These are phyloP conservation scores for Omphaloscelis lunosa DNA, from an alignment of 2,888 invertebrate species.

Conservation along the genomic window DNA sequence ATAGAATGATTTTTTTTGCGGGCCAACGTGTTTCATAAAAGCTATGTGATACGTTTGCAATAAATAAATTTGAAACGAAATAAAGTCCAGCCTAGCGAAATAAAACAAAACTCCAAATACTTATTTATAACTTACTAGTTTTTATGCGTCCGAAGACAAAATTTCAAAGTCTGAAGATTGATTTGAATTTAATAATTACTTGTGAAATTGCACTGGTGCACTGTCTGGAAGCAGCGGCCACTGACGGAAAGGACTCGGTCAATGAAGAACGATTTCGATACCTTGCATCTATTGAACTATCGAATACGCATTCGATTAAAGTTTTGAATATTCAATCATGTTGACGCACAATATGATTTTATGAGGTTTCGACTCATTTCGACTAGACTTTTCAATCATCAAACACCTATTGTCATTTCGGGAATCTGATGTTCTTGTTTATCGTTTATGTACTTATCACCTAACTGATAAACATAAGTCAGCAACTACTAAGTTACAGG, in stretches of 20 bases:
- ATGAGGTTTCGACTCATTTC: background rate
- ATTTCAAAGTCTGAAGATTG: background rate
- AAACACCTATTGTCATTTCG: background rate
- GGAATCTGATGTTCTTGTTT: background rate
- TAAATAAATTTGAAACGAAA: background rate
- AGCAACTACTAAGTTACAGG: too few relatives aligned
- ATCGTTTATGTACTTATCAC: background rate
- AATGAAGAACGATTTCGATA: conserved; percentile 3
- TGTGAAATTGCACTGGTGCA: conserved; percentile 17
- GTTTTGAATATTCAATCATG: background rate
- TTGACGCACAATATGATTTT: background rate
- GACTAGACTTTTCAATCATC: too few relatives aligned
- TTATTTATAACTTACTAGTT: conserved; percentile 21
- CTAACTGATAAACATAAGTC: background rate
- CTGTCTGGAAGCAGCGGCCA: conserved; percentile 1
- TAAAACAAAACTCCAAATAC: background rate
- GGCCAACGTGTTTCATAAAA: background rate
- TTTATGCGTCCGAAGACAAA: background rate
- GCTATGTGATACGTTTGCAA: background rate
- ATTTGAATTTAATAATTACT: background rate
- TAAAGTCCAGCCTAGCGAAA: background rate
- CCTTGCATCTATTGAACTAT: conserved; percentile 17
- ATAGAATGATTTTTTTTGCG: background rate
- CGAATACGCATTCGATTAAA: conserved; percentile 18
- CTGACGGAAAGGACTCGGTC: background rate